Percentiles rank a stretch among this genome's conserved stretches.
phyloP scores from a whole-genome alignment of 2,113 vertebrate species.

The Trichechus manatus region DNA sequence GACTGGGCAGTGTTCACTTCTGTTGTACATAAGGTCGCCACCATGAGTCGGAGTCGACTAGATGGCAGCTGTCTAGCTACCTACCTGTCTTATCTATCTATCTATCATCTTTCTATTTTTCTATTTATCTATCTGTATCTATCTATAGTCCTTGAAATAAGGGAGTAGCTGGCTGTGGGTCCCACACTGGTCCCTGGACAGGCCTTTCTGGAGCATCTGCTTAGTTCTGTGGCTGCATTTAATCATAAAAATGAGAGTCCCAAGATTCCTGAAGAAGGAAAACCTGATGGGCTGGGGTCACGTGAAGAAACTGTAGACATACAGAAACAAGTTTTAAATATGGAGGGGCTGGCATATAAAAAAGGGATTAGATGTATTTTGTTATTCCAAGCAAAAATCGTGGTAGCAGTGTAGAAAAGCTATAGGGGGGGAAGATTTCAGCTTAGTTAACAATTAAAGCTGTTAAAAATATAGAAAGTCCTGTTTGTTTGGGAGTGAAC shows the following conservation, averaged over 20 bases:
- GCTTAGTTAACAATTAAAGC: background rate
- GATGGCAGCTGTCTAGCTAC: background rate
- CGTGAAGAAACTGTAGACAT: background rate
- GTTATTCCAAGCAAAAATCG: background rate
- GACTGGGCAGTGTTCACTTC: background rate
- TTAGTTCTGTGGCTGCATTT: background rate
- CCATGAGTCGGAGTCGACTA: background rate
- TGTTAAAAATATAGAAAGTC: background rate
- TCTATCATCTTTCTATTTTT: too few species aligned
- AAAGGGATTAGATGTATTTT: background rate
- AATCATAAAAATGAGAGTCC: background rate
- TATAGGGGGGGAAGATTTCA: background rate
- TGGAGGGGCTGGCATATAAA: background rate
- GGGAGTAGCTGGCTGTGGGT: rapidly evolving
- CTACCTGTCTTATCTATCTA: too few species aligned
- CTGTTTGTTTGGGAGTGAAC: background rate
- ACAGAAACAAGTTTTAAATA: background rate
- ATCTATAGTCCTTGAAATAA: background rate
- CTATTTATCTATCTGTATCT: background rate
- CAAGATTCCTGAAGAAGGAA: background rate
- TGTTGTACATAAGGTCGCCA: background rate
- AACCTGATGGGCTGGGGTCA: background rate
- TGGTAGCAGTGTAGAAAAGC: background rate
- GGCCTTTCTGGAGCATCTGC: background rate
- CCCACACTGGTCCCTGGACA: background rate